Evolutionary conservation across 2,888 invertebrate species (phyloP), one percentile per base, ranked within the genome.

Genomic region (Mesodorylaimus sp.): DNA sequence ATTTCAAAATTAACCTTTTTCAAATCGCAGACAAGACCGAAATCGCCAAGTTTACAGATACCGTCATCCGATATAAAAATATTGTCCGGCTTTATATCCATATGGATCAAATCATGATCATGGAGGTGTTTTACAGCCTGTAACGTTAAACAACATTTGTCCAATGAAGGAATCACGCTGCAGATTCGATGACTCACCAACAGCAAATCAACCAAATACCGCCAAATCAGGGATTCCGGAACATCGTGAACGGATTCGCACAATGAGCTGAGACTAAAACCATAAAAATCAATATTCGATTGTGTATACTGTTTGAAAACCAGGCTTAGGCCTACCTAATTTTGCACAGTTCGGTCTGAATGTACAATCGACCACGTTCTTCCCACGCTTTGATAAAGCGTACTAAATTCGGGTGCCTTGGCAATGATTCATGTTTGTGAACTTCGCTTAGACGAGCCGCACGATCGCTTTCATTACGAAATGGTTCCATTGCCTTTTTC

Each of bases 81-180:
- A 65, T 83, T 82, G 47, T 79, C 81, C 42, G 81, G 76, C 65
- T 83, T 82, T 36, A 83, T 78, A 67, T 82, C 82, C 66, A 81
- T 71, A 63, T 82, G 82, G 32, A 81, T 72, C 32, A 80, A 69
- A 61, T 77, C 73, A 47, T 75, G 72, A 53, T 75, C 74, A 62
- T 82, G 82, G 24, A 83, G 67, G 60, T 78, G 77, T 58, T 78
- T 74, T 2, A 81, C 64, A 21, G 77, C 80, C 70, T 74, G 63
- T 36, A 68, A 61, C 50, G 58, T 58, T 56, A 46, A 37, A 58
- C 45, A n/a, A n/a, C n/a, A n/a, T n/a, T n/a, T n/a, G n/a, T n/a
- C n/a, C n/a, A n/a, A n/a, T n/a, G n/a, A n/a, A n/a, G n/a, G n/a
- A n/a, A n/a, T n/a, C n/a, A n/a, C n/a, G n/a, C n/a, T n/a, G n/a